phyloP scores from a whole-genome alignment of 2,797 vertebrate genomes.

The Smutsia gigantea region DNA sequence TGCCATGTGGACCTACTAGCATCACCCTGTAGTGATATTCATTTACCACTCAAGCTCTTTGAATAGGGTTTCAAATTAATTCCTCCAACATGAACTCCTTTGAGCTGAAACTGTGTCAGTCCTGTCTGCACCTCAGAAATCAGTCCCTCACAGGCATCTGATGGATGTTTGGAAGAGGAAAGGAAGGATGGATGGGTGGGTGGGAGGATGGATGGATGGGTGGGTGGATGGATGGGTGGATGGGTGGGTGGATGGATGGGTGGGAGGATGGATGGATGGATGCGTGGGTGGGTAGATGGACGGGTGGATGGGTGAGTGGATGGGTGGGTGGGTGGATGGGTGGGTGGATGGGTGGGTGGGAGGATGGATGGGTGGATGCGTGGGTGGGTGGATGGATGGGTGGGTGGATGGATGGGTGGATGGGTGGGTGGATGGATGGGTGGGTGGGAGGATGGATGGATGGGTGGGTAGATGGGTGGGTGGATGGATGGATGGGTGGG shows the following conservation, averaged over 20 bases:
- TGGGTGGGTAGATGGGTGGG: too few relatives aligned
- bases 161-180: not conserved
- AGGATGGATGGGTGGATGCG: not conserved
- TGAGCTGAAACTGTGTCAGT: not conserved
- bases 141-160: not conserved
- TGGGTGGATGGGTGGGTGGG: not conserved
- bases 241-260: not conserved
- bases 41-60: not conserved
- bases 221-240: too few relatives aligned
- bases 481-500: not conserved
- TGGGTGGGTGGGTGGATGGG: not conserved
- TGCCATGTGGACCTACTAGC: not conserved
- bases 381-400: not conserved
- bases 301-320: too few relatives aligned
- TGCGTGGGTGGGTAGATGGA: too few relatives aligned
- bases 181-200: not conserved
- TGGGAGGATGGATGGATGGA: not conserved
- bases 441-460: too few relatives aligned
- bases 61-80: not conserved
- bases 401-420: too few relatives aligned
- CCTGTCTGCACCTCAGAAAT: not conserved
- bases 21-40: too few relatives aligned
- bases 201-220: not conserved
- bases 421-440: not conserved
- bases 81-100: not conserved